Conservation (phyloP, 2,888 invertebrate species). For the Rhopalosiphum nymphaeae region DNA sequence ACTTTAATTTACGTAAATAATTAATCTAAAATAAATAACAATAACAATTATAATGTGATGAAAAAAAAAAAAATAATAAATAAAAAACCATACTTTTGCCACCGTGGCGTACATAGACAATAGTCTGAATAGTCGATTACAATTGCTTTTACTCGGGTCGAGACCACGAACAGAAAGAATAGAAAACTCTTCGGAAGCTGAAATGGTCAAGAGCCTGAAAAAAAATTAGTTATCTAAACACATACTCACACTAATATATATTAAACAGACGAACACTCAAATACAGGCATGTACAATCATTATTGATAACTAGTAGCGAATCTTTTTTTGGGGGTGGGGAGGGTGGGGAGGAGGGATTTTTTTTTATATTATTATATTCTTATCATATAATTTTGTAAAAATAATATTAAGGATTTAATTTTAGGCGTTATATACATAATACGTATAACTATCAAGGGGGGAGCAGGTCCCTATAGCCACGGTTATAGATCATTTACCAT, state of each 20-base stretch:
- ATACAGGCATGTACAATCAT: neutral
- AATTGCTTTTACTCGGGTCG: neutral
- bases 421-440: no score
- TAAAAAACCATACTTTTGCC: neutral
- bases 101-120: neutral
- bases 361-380: no score
- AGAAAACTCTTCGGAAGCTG: neutral
- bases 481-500: no score
- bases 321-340: no score
- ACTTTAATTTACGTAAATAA: neutral
- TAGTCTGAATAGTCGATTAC: neutral
- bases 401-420: no score
- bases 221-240: neutral
- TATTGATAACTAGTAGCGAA: neutral
- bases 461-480: no score
- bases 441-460: no score
- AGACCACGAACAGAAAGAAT: neutral
- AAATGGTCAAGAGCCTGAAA: neutral
- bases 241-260: neutral
- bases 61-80: neutral
- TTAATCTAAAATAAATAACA: slow-evolving; percentile 1
- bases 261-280: neutral
- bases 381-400: no score
- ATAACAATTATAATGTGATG: neutral
- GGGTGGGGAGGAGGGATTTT: no score